Base-by-base conservation (phyloP, 2,888 invertebrate genomes). In the Zootermopsis nevadensis region DNA sequence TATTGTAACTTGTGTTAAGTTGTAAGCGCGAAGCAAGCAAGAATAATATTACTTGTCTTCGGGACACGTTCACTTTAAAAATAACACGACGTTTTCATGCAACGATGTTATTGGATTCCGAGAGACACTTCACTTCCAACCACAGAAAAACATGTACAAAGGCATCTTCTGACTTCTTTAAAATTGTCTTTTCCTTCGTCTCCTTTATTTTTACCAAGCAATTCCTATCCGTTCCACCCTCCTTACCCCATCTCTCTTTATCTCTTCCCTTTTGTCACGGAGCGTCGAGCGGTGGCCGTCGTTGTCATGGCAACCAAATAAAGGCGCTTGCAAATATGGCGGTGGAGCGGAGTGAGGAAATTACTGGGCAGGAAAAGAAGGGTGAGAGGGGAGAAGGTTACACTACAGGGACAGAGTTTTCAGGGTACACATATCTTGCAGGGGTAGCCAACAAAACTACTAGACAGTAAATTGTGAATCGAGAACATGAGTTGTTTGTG, bases 281-380 rank as follows among this genome's bases (percentile, higher is more conserved):
- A 85, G 84, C 85, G 84, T 72, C 84, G 82, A 84, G 85, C 82
- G 83, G 83, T 82, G 84, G 84, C 80, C 85, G 84, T 83, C 77
- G 86, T 86, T 80, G 84, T 81, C 84, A 86, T 85, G 85, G 85
- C 83, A 84, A 86, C 86, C 84, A 84, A 83, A 85, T 83, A 84
- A 85, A 85, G 84, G 80, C 86, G 85, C 84, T 83, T 84, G 85
- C 85, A 84, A 85, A 84, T 84, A 85, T 85, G 85, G 85, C 85
- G 85, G 85, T 83, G 79, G 84, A 48, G 77, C 42, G 81, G 83
- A 66, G 81, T 42, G 81, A 69, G 67, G 69, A 48, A 48, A 77
- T 53, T 77, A 48, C 60, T n/a, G 48, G 38, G 80, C 80, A 42
- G 42, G 35, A 35, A 74, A 31, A n/a, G 76, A 35, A 30, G 42